phyloP scores from a whole-genome alignment of 2,888 invertebrate genomes.

The Drosophila nigricruria region DNA sequence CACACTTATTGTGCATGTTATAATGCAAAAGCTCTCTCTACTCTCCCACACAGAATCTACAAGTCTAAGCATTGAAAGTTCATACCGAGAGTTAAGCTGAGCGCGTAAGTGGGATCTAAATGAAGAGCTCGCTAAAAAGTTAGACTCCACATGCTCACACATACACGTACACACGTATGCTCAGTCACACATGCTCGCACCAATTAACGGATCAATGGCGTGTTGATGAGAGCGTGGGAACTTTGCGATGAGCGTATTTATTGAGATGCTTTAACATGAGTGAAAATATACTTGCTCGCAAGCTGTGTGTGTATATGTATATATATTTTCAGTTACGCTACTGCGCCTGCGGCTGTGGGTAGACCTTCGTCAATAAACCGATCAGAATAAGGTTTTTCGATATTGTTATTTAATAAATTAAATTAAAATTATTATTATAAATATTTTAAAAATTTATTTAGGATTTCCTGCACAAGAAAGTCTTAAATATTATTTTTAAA shows the following conservation, averaged over 20 bases:
- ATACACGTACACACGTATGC: background rate
- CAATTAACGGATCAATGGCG: background rate
- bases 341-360: no score
- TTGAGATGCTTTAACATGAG: background rate
- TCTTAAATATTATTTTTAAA: no score
- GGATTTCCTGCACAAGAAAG: no score
- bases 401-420: no score
- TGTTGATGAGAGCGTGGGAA: background rate
- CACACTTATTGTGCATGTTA: background rate
- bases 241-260: background rate
- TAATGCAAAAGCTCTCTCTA: background rate
- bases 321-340: background rate
- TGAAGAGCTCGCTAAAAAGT: background rate
- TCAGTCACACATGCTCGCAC: background rate
- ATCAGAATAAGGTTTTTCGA: no score
- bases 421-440: no score
- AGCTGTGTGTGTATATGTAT: background rate
- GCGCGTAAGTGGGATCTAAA: background rate
- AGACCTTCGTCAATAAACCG: no score
- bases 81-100: background rate
- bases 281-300: background rate
- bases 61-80: background rate
- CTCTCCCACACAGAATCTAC: no score
- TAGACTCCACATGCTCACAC: constrained; percentile 1
- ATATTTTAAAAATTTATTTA: no score